Evolutionary conservation across 2,888 invertebrate species (phyloP), one percentile per base, ranked within the genome.

Genomic region (Aphidoletes aphidimyza): DNA sequence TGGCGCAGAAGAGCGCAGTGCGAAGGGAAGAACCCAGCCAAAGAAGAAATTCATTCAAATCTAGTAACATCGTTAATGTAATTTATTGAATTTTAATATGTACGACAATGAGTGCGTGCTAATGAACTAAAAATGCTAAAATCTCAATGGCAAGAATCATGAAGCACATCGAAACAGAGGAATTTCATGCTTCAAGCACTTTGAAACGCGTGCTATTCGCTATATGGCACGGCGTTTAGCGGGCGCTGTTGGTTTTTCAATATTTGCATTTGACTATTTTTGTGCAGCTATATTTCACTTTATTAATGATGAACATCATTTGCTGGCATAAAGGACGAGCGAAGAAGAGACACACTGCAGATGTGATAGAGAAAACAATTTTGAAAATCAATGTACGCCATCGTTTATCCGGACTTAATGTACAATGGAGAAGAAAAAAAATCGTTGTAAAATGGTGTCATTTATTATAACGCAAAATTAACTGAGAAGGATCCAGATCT

Each of bases 11-110:
- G 22, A 19, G 49, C 19, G 49, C 42, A 19, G 17, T 54, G 22
- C 54, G 22, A 54, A 17, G 54, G 54, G 54, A 54, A 3, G 26
- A 22, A 3, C 22, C n/a, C n/a, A 6, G 26, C 3, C 14, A 30
- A 30, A 17, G 34, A 69, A 69, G 34, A 69, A 69, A 69, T 22
- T n/a, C n/a, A 69, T 69, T 14, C 30, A 69, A 69, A 69, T 69
- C 69, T 69, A 30, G 69, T 69, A 69, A 69, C 30, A 69, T 69
- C 34, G 69, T 69, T 69, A 69, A 69, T 69, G 34, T 69, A 30
- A 69, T 69, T 69, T 69, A 69, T 69, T 30, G 69, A 69, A 69
- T 30, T 69, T 69, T 69, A 69, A 69, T 69, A 69, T 69, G 69
- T 30, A 30, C 69, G 69, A 69, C 26, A 69, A 69, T 69, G n/a